Evolutionary conservation across 2,888 invertebrate species (phyloP).

Genomic region (Gryllus longicercus): DNA sequence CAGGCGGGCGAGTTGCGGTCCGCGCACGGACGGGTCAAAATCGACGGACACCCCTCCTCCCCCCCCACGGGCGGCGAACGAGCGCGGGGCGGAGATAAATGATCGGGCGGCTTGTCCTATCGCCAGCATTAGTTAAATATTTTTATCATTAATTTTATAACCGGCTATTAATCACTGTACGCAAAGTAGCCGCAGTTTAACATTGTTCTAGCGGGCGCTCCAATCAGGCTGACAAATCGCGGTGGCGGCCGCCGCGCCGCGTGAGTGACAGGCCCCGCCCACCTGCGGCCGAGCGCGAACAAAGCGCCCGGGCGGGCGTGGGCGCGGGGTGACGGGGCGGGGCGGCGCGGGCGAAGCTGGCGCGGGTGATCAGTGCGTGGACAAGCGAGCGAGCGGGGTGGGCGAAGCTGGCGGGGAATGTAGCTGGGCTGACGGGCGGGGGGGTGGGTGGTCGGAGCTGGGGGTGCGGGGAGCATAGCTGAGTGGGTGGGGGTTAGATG

Average conservation of each 20-base stretch:
- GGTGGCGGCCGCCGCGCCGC: not conserved
- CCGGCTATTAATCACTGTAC: not conserved
- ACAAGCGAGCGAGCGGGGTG: no score
- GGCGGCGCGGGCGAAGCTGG: not conserved
- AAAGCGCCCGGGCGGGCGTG: not conserved
- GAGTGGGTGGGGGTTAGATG: no score
- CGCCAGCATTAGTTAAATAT: constrained; percentile 17
- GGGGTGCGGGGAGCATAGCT: no score
- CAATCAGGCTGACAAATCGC: constrained; percentile 2
- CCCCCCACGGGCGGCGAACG: not conserved
- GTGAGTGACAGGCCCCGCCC: not conserved
- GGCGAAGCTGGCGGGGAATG: no score
- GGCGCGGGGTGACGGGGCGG: not conserved
- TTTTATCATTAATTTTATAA: constrained; percentile 17
- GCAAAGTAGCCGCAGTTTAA: constrained; percentile 17
- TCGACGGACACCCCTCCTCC: not conserved
- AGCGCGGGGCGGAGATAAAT: constrained; percentile 2
- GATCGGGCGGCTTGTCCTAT: not conserved
- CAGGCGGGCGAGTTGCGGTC: no score
- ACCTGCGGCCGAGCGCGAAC: no score
- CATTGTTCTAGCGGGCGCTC: not conserved
- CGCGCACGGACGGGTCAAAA: not conserved
- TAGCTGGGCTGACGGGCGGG: no score
- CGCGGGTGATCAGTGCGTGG: not conserved
- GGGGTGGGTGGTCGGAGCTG: no score